These are phyloP conservation scores for Odontomachus brunneus DNA, from an alignment of 1,140 invertebrate species.

Conservation along the genomic window DNA sequence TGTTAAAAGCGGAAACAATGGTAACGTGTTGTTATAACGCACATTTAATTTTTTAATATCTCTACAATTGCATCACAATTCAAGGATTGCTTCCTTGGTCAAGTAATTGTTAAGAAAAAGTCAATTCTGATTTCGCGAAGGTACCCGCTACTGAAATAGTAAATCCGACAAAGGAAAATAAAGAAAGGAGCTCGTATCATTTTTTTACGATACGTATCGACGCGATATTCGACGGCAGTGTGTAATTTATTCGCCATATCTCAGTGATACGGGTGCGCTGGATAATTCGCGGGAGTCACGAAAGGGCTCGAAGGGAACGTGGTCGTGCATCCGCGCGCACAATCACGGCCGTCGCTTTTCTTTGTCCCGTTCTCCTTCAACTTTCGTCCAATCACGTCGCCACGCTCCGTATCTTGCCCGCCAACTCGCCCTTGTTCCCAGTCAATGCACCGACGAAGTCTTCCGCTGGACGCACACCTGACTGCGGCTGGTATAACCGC, in stretches of 20 bases:
- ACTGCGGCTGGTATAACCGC: constrained; percentile 57
- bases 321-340: constrained; percentile 40
- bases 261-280: neutral
- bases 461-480: constrained; percentile 69
- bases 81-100: too few relatives aligned
- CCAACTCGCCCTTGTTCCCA: constrained; percentile 53
- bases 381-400: constrained; percentile 58
- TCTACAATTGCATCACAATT: too few relatives aligned
- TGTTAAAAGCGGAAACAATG: too few relatives aligned
- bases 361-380: neutral
- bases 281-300: constrained; percentile 53
- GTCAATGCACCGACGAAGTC: constrained; percentile 54
- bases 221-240: neutral
- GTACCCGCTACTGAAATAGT: neutral
- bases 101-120: too few relatives aligned
- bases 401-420: constrained; percentile 34
- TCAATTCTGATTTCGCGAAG: too few relatives aligned
- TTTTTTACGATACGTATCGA: neutral
- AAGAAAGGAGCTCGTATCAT: neutral
- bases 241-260: constrained; percentile 39
- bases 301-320: constrained; percentile 44
- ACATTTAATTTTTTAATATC: too few relatives aligned
- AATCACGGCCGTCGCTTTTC: constrained; percentile 38
- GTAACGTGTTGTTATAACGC: too few relatives aligned
- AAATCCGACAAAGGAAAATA: neutral